Conservation (phyloP, 2,797 vertebrate genomes). For the Falco naumanni region DNA sequence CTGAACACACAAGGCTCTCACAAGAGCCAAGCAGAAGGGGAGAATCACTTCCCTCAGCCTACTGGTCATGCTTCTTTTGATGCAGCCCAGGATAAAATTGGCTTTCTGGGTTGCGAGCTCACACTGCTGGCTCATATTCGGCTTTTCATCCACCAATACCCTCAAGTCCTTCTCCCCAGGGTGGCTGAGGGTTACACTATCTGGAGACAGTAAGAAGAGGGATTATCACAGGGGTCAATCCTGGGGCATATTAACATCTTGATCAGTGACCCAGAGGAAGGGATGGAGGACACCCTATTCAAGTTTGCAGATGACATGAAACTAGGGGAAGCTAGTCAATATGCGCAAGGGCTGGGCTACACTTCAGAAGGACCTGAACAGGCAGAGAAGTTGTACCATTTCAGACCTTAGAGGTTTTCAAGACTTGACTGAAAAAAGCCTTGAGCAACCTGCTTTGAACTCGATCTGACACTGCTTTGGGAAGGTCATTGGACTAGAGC, state of each 20-base stretch:
- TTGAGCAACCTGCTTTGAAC: neutral
- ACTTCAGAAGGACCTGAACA: neutral
- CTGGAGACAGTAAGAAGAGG: neutral
- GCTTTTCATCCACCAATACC: neutral
- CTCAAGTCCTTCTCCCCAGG: rapidly evolving
- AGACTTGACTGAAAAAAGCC: neutral
- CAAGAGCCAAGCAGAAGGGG: too few species aligned
- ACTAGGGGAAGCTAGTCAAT: neutral
- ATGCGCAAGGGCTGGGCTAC: neutral
- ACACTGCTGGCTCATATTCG: too few species aligned
- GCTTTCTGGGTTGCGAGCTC: too few species aligned
- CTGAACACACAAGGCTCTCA: neutral
- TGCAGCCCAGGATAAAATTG: too few species aligned
- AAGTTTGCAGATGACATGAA: neutral
- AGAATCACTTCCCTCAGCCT: too few species aligned
- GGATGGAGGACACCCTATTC: neutral
- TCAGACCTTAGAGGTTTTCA: neutral
- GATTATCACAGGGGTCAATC: neutral
- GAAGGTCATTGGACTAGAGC: neutral
- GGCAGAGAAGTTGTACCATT: neutral
- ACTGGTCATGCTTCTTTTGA: too few species aligned
- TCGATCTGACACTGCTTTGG: rapidly evolving
- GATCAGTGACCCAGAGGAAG: neutral
- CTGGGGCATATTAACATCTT: neutral
- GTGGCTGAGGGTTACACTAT: neutral